Evolutionary conservation across 2,888 invertebrate species (phyloP).

Genomic region (Dione juno): DNA sequence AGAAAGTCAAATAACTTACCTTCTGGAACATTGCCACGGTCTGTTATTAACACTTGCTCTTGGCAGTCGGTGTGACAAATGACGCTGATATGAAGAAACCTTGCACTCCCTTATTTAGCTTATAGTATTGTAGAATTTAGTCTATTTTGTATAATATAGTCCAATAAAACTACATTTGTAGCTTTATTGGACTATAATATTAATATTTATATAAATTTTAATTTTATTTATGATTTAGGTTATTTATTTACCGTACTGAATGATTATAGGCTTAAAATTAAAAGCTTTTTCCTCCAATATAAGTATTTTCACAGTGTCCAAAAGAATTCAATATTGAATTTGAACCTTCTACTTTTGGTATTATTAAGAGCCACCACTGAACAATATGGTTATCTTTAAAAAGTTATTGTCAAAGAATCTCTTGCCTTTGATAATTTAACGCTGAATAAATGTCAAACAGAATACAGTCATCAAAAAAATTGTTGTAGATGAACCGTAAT

Average conservation of each 20-base stretch:
- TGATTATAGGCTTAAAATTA: no score
- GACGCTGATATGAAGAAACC: slow-evolving; percentile 74
- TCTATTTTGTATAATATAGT: background rate
- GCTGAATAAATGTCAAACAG: slow-evolving; percentile 9
- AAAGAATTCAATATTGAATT: background rate
- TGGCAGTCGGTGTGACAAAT: slow-evolving; percentile 77
- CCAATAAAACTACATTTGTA: no score
- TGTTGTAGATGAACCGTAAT: background rate
- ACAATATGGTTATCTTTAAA: background rate
- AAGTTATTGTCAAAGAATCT: background rate
- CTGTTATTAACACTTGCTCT: slow-evolving; percentile 75
- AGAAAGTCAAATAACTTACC: slow-evolving; percentile 42
- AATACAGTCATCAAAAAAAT: slow-evolving; percentile 1
- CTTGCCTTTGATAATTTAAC: background rate
- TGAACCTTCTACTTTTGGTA: background rate
- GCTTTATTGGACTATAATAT: background rate
- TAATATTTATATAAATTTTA: background rate
- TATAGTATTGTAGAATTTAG: slow-evolving; percentile 12
- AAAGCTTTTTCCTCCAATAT: no score
- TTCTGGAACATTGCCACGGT: slow-evolving; percentile 71
- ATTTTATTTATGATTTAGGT: no score
- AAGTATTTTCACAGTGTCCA: no score
- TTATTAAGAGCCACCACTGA: no score
- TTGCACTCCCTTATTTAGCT: slow-evolving; percentile 39
- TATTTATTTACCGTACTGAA: no score